Conservation (phyloP, 2,888 invertebrate genomes). For the Stenchaetothrips biformis region DNA sequence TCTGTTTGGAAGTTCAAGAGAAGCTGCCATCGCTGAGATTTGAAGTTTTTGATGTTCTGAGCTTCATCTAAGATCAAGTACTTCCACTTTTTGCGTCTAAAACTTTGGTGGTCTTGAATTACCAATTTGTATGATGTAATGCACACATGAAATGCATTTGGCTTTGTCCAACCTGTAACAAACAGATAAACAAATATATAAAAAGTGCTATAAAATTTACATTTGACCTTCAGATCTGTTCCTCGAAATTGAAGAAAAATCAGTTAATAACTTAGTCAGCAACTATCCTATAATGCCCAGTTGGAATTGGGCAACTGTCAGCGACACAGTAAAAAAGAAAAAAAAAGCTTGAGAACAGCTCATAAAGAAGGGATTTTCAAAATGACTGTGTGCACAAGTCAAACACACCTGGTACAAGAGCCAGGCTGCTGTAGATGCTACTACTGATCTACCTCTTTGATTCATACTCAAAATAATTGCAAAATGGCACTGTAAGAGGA, state of each 20-base stretch:
- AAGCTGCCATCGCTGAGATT: slow-evolving; percentile 97
- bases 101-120: slow-evolving; percentile 96
- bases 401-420: neutral
- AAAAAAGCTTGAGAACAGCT: too few species aligned
- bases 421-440: neutral
- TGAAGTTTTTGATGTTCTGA: slow-evolving; percentile 99
- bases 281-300: too few species aligned
- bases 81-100: slow-evolving; percentile 95
- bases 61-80: slow-evolving; percentile 97
- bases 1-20: slow-evolving; percentile 90
- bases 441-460: neutral
- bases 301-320: too few species aligned
- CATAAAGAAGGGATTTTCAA: neutral
- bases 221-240: too few species aligned
- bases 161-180: slow-evolving; percentile 83
- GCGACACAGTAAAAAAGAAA: too few species aligned
- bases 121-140: slow-evolving; percentile 97
- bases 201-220: slow-evolving; percentile 18
- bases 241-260: too few species aligned
- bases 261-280: neutral
- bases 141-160: slow-evolving; percentile 96
- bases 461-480: neutral
- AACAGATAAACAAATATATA: slow-evolving; percentile 29
- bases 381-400: neutral
- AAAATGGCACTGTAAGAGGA: neutral